A percentile compares a stretch with the other conserved stretches of the same genome.
Evolutionary conservation across 2,888 invertebrate genomes (phyloP).

Genomic region (Pollenia griseotomentosa): DNA sequence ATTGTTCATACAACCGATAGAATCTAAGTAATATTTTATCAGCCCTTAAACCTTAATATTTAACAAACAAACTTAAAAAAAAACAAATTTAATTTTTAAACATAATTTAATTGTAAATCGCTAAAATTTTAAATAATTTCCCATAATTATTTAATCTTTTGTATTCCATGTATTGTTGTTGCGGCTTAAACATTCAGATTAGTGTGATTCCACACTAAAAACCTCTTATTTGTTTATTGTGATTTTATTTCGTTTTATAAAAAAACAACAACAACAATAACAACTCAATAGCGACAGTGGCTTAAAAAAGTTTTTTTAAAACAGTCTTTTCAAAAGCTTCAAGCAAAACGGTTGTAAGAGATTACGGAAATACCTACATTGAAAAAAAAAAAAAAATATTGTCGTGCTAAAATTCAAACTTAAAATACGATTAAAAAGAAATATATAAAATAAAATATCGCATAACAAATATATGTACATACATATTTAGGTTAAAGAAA

Average conservation of each 20-base stretch:
- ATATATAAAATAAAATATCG: not conserved
- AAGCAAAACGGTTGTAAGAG: slow-evolving; percentile 54
- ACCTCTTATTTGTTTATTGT: not conserved
- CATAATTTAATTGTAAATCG: not conserved
- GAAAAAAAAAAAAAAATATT: slow-evolving; percentile 1
- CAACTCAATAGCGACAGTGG: slow-evolving; percentile 6
- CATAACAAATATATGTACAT: not conserved
- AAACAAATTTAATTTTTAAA: not conserved
- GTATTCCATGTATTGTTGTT: not conserved
- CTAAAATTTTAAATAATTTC: not conserved
- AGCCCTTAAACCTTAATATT: too few species aligned
- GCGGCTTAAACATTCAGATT: slow-evolving; percentile 11
- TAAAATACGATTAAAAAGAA: not conserved
- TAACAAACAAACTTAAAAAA: not conserved
- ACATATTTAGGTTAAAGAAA: too few species aligned
- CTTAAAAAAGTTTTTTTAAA: slow-evolving; percentile 43
- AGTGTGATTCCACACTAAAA: slow-evolving; percentile 32
- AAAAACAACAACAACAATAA: slow-evolving; percentile 12
- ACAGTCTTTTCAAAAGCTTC: slow-evolving; percentile 57
- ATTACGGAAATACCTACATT: slow-evolving; percentile 22
- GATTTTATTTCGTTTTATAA: slow-evolving; percentile 18
- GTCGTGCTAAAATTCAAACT: not conserved
- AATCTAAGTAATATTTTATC: too few species aligned
- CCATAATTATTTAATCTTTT: slow-evolving; percentile 20
- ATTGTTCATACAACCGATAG: too few species aligned